Base-by-base conservation (phyloP, 2,888 invertebrate species). In the Crocallis elinguaria region DNA sequence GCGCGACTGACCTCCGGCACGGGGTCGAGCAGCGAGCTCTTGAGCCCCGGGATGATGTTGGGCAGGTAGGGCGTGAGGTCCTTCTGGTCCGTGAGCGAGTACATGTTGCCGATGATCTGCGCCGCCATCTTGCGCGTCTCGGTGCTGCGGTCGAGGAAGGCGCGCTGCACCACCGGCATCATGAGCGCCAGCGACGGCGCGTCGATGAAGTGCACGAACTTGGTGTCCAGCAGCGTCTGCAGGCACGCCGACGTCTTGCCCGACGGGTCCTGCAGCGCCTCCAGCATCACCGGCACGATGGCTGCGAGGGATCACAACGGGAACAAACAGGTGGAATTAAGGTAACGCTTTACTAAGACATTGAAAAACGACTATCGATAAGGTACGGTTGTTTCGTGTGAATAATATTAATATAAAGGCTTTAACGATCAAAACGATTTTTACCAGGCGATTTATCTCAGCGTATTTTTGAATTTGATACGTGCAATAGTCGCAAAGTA, bases 71-170 rank as follows among this genome's bases (percentile, higher is more conserved):
- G 99, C 66, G 96, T 95, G 60, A 99, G 92, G 84, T 99, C 99
- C 92, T 99, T 99, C 85, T 99, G 98, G 88, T 99, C 99, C 0
- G 99, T 99, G 36, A 99, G 92, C 0, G 98, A 98, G 88, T 99
- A 99, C 98, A 99, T 99, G 86, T 99, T 99, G 51, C 99, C 99
- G 69, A 99, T 99, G 81, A 99, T 99, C 92, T 99, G 99, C 2
- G 99, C 98, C 0, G 99, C 98, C 98, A 99, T 99, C 92, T 99
- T 98, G 70, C 99, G 93, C 0, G 98, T 99, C 91, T 99, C 99
- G 0, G 99, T 99, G 41, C 98, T 98, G 60, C 99, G 94, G 88
- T 99, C 99, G 90, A 98, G 96, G 89, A 99, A 99, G 7, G 99
- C 99, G 64, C 99, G 93, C 85, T 99, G 97, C 19, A 99, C 98